These are phyloP conservation scores for Brachionus plicatilis DNA, from an alignment of 1,140 invertebrate genomes.

Conservation along the genomic window DNA sequence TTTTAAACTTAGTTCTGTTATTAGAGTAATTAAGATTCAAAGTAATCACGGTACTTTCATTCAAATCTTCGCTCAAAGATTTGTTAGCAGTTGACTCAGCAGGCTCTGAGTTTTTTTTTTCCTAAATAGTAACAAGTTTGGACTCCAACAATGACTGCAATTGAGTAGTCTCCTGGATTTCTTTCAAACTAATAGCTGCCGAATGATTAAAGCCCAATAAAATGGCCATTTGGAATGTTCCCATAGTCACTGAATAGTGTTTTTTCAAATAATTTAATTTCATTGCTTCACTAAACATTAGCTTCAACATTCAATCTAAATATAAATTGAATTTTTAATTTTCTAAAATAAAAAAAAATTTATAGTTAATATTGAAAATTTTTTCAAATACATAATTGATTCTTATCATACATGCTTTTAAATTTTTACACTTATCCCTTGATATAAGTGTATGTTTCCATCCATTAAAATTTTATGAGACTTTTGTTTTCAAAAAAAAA, in stretches of 20 bases:
- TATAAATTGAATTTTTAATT: too few relatives aligned
- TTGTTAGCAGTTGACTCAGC: neutral
- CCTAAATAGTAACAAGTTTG: constrained; percentile 64
- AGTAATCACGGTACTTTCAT: constrained; percentile 60
- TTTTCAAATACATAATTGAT: too few relatives aligned
- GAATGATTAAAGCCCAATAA: constrained; percentile 77
- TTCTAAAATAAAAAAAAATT: too few relatives aligned
- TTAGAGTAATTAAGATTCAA: constrained; percentile 81
- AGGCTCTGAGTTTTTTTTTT: neutral
- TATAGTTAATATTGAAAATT: too few relatives aligned
- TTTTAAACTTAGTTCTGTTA: constrained; percentile 85
- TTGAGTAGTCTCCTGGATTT: constrained; percentile 68
- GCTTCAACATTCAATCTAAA: too few relatives aligned
- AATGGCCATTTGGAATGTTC: constrained; percentile 90
- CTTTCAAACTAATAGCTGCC: constrained; percentile 65
- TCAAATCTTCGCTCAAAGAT: constrained; percentile 54
- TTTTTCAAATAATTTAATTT: constrained; percentile 72
- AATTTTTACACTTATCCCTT: too few relatives aligned
- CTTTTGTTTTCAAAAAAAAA: too few relatives aligned
- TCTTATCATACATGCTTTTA: too few relatives aligned
- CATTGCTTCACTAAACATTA: too few relatives aligned
- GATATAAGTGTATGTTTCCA: too few relatives aligned
- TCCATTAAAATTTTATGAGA: too few relatives aligned
- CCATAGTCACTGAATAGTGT: constrained; percentile 73
- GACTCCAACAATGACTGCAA: constrained; percentile 74